phyloP scores from a whole-genome alignment of 2,113 vertebrate species.

The Cebidichthys violaceus region DNA sequence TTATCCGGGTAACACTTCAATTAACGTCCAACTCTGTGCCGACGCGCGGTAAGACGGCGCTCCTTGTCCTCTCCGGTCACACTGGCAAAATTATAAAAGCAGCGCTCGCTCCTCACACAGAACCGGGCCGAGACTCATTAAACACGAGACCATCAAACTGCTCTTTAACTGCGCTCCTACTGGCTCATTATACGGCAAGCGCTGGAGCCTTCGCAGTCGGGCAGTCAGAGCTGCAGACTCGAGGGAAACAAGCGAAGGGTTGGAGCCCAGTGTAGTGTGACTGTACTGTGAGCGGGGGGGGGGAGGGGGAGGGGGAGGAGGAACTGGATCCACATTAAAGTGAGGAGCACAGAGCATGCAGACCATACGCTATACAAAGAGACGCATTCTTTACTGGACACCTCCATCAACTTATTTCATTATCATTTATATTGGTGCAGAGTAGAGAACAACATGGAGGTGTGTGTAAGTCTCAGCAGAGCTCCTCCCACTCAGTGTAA shows the following conservation, averaged over 20 bases:
- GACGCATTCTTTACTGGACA: neutral
- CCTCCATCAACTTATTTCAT: neutral
- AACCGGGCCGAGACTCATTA: conserved; percentile 53
- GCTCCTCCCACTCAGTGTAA: neutral
- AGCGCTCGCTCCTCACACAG: conserved; percentile 30
- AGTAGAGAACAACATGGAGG: neutral
- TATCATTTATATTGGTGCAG: neutral
- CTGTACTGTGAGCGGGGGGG: conserved; percentile 43
- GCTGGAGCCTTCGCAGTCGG: conserved; percentile 48
- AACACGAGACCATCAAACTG: conserved; percentile 49
- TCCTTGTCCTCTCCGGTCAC: conserved; percentile 13
- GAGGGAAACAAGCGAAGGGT: conserved; percentile 58
- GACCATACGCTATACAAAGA: neutral
- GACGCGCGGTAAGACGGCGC: neutral
- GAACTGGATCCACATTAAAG: conserved; percentile 49
- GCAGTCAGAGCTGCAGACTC: conserved; percentile 51
- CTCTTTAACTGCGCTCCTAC: conserved; percentile 52
- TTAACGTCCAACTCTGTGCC: conserved; percentile 14
- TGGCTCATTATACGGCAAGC: conserved; percentile 68
- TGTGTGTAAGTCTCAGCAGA: neutral
- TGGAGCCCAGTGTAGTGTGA: conserved; percentile 60
- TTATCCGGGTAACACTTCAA: conserved; percentile 5
- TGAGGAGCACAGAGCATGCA: conserved; percentile 12
- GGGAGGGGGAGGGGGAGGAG: conserved; percentile 43
- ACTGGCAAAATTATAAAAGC: conserved; percentile 4